These are phyloP conservation scores for Pogoniulus pusillus DNA, from an alignment of 2,797 vertebrate genomes.

Conservation along the genomic window DNA sequence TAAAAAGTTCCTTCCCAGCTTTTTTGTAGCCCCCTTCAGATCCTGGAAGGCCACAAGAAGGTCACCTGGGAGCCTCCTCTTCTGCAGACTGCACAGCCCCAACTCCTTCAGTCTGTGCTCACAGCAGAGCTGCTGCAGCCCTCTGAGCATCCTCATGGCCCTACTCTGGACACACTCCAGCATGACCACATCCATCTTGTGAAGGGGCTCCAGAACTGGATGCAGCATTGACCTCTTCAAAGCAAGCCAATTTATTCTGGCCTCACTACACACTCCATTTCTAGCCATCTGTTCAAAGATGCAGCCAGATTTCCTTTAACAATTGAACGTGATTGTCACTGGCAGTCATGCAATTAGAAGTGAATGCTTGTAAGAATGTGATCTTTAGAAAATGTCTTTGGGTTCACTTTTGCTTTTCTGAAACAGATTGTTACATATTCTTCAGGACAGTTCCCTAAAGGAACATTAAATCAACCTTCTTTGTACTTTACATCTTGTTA, in stretches of 20 bases:
- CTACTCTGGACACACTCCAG: too few relatives aligned
- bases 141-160: too few relatives aligned
- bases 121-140: too few relatives aligned
- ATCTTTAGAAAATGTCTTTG: constrained; percentile 54
- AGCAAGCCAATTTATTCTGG: constrained; percentile 31
- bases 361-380: constrained; percentile 18
- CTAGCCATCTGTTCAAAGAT: constrained; percentile 45
- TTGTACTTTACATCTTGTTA: constrained; percentile 34
- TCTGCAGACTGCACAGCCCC: too few relatives aligned
- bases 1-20: too few relatives aligned
- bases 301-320: constrained; percentile 31
- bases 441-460: constrained; percentile 45
- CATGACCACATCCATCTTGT: too few relatives aligned
- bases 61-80: too few relatives aligned
- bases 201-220: too few relatives aligned
- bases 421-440: constrained; percentile 56
- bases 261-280: constrained; percentile 19
- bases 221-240: constrained; percentile 39
- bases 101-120: too few relatives aligned
- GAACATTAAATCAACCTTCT: constrained; percentile 40
- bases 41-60: too few relatives aligned
- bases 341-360: constrained; percentile 19
- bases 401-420: constrained; percentile 55
- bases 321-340: not conserved
- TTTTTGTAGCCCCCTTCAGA: too few relatives aligned